Base-by-base conservation (phyloP, 2,113 vertebrate genomes). In the Misgurnus mizolepis region DNA sequence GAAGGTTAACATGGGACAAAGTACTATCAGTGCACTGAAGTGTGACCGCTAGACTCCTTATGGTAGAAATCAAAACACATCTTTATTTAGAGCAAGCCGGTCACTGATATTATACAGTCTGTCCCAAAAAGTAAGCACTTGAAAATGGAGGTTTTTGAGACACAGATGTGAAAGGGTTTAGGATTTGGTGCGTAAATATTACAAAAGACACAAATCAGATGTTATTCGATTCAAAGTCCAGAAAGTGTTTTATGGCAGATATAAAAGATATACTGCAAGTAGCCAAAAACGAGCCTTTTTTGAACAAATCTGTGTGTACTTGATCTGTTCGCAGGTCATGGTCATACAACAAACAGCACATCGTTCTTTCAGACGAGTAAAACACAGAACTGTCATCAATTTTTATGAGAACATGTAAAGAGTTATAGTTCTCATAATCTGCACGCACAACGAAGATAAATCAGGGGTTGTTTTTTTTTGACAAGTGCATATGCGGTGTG, bases 1-100 rank as follows among this genome's bases (percentile, higher is more conserved):
- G n/a, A 11, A 85, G 86, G 89, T 91, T 87, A 88, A 65, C 50
- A 86, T 76, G 84, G 90, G 89, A 90, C 85, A 86, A 66, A 78
- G 70, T 39, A 81, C 45, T 68, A 76, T 78, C 73, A 15, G 40
- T 18, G 60, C 67, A 53, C n/a, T 7, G 7, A 67, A 83, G 77
- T 81, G 67, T 55, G 39, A 78, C 58, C 14, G 39, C 74, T 78
- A 67, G 8, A 76, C 66, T 79, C 41, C 60, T 50, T 76, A 80
- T 53, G 17, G 17, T 3, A 66, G 6, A 66, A 65, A 79, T 80
- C 40, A 71, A 80, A 80, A 77, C 61, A 73, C 58, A 67, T 40
- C 27, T 8, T 81, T 68, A 81, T 58, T 76, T 81, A 80, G 5
- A 18, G 78, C 60, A 27, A 71, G 61, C 47, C 7, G 12, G 15